Conservation (phyloP, 1,140 invertebrate genomes). For the Lineus longissimus region DNA sequence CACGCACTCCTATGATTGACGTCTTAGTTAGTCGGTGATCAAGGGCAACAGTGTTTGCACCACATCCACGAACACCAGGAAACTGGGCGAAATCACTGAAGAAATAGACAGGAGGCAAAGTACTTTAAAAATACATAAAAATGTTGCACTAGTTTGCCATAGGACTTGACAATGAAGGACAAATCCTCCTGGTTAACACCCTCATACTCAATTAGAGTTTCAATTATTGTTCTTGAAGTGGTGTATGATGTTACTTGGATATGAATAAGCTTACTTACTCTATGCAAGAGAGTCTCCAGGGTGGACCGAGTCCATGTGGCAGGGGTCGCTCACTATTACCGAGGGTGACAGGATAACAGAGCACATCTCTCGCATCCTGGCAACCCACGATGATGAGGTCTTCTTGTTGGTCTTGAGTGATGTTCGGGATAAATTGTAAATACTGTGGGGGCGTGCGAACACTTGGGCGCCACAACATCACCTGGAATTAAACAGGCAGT, state of each 20-base stretch:
- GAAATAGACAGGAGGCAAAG: constrained; percentile 7
- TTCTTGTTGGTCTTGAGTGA: constrained; percentile 4
- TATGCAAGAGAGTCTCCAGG: constrained; percentile 20
- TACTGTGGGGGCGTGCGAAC: constrained; percentile 24
- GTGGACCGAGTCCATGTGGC: constrained; percentile 10
- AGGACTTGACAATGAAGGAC: no score
- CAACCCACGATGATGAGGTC: constrained; percentile 21
- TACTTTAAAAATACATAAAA: no score
- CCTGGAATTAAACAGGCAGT: constrained; percentile 14
- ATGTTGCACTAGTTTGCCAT: no score
- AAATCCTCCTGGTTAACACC: no score
- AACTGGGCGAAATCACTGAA: constrained; percentile 21
- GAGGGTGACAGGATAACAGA: constrained; percentile 10
- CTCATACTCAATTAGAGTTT: no score
- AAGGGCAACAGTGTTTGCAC: constrained; percentile 5
- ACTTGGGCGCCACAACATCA: constrained; percentile 27
- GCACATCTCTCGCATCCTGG: constrained; percentile 24
- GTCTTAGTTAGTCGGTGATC: constrained; percentile 6
- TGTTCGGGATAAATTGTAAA: background rate
- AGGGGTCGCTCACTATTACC: constrained; percentile 6
- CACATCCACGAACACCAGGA: constrained; percentile 12
- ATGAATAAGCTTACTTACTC: constrained; percentile 21
- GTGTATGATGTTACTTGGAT: no score
- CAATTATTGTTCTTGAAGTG: no score
- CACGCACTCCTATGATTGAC: constrained; percentile 19